phyloP scores from a whole-genome alignment of 2,113 vertebrate species.

The Barbus barbus region DNA sequence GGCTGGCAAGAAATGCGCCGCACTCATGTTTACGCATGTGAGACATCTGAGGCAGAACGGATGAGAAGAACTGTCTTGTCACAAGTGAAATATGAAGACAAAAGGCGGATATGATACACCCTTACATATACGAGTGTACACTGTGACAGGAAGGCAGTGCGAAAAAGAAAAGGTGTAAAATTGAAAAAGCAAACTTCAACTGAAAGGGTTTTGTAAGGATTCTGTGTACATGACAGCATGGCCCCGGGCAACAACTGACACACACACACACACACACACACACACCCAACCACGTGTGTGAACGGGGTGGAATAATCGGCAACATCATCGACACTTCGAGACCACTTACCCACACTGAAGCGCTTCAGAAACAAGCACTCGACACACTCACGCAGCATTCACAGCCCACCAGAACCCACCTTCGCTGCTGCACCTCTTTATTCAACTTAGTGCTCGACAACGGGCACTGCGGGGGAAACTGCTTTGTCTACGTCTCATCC shows the following conservation, averaged over 20 bases:
- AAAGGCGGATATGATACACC: neutral
- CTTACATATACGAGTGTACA: neutral
- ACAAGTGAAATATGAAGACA: constrained; percentile 10
- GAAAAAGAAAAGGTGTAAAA: neutral
- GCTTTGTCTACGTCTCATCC: constrained; percentile 12
- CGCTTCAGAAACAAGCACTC: constrained; percentile 1
- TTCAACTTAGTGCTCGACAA: neutral
- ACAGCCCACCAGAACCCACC: neutral
- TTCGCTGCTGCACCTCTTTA: neutral
- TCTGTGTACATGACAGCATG: neutral
- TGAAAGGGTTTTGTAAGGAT: neutral
- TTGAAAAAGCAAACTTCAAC: neutral
- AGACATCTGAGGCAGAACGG: neutral
- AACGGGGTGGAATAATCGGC: constrained; percentile 8
- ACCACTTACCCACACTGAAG: constrained; percentile 9
- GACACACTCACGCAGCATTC: constrained; percentile 9
- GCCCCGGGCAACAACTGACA: neutral
- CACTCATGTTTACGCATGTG: neutral
- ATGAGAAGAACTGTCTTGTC: constrained; percentile 15
- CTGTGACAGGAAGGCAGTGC: neutral
- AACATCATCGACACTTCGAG: constrained; percentile 20
- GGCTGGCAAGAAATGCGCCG: neutral
- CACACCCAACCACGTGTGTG: neutral
- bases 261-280: neutral
- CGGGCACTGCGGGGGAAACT: neutral